Conservation (phyloP, 53 echinoderm and acorn worm genomes). For the Mesocentrotus franciscanus region DNA sequence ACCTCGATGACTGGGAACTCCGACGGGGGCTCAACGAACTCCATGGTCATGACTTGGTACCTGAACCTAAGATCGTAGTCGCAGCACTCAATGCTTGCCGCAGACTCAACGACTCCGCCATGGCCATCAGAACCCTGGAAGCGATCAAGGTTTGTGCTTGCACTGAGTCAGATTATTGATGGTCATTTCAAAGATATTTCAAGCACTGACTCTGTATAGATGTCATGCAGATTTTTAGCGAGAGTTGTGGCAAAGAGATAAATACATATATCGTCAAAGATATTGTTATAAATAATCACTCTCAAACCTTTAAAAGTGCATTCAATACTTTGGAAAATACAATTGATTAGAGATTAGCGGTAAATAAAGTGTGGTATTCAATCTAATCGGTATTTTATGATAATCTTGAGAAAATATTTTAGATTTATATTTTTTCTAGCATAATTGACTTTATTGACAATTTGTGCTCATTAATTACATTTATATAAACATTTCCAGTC, state of each 20-base stretch:
- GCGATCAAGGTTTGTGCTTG: constrained; percentile 83
- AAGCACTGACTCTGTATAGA: not conserved
- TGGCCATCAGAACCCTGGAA: constrained; percentile 92
- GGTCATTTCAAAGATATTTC: not conserved
- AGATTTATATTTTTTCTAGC: too few relatives aligned
- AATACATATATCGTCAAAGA: not conserved
- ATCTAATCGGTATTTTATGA: too few relatives aligned
- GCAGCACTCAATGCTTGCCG: constrained; percentile 95
- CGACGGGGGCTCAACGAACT: constrained; percentile 94
- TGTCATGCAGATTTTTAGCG: too few relatives aligned
- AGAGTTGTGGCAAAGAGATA: not conserved
- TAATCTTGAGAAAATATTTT: too few relatives aligned
- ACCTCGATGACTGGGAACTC: constrained; percentile 98
- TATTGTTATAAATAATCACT: not conserved
- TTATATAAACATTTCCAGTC: too few relatives aligned
- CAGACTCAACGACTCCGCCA: constrained; percentile 91
- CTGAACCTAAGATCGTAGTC: constrained; percentile 94
- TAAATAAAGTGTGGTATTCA: too few relatives aligned
- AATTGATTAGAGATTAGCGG: too few relatives aligned
- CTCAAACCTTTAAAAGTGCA: not conserved
- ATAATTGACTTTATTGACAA: too few relatives aligned
- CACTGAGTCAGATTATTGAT: not conserved
- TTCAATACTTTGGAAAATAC: too few relatives aligned
- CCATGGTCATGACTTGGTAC: constrained; percentile 94
- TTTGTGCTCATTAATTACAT: too few relatives aligned